These are phyloP conservation scores for Acipenser oxyrinchus DNA, from an alignment of 2,797 vertebrate genomes.

Conservation along the genomic window DNA sequence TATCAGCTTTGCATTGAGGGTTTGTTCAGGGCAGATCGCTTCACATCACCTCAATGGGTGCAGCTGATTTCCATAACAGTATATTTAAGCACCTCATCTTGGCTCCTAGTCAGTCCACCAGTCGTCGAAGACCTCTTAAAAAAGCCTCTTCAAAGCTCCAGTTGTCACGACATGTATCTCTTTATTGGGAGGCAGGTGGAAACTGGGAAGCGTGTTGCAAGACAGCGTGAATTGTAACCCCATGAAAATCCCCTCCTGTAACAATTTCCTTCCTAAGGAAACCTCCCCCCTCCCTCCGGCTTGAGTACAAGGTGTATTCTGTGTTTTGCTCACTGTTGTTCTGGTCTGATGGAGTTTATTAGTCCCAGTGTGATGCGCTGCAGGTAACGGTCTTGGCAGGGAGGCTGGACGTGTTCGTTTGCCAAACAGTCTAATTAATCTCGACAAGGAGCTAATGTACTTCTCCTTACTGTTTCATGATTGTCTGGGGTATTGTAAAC, in stretches of 20 bases:
- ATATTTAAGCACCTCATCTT: constrained; percentile 26
- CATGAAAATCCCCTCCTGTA: neutral
- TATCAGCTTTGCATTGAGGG: too few species aligned
- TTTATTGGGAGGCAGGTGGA: too few species aligned
- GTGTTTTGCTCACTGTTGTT: constrained; percentile 45
- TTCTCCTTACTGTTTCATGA: constrained; percentile 11
- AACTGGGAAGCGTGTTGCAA: neutral
- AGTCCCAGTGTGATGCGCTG: constrained; percentile 20
- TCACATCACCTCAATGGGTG: too few species aligned
- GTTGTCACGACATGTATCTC: too few species aligned
- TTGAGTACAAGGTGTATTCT: constrained; percentile 37
- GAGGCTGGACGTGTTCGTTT: constrained; percentile 8
- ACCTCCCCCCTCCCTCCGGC: constrained; percentile 19
- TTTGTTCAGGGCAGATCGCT: too few species aligned
- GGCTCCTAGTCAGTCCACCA: constrained; percentile 20
- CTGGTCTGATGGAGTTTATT: constrained; percentile 48
- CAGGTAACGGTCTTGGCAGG: constrained; percentile 22
- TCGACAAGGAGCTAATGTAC: constrained; percentile 20
- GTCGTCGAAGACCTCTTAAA: constrained; percentile 22
- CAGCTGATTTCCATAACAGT: constrained; percentile 1
- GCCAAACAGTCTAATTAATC: constrained; percentile 17
- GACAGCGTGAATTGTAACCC: constrained; percentile 19
- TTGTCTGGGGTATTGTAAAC: constrained; percentile 30
- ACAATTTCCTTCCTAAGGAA: constrained; percentile 4
- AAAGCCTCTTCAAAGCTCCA: neutral